Evolutionary conservation across 1,140 invertebrate genomes (phyloP).

Genomic region (Phymorhynchus buccinoides): DNA sequence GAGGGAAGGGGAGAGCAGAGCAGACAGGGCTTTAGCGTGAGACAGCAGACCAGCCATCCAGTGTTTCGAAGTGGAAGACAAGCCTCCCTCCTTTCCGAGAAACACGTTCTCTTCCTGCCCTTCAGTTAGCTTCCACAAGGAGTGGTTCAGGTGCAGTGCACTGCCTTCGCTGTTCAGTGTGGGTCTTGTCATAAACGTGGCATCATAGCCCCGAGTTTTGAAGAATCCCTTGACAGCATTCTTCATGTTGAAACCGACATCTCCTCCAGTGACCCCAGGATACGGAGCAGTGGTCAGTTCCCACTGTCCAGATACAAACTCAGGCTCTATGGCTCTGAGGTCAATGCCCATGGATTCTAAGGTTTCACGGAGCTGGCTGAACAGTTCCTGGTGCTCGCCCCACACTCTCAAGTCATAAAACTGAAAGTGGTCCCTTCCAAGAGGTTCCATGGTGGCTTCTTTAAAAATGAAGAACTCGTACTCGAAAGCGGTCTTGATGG

Average conservation of each 20-base stretch:
- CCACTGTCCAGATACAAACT: conserved; percentile 35
- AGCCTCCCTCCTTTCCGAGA: too few relatives aligned
- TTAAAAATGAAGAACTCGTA: conserved; percentile 38
- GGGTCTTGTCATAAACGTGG: conserved; percentile 54
- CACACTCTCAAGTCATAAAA: conserved; percentile 2
- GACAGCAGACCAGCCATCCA: conserved; percentile 53
- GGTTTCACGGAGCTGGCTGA: not conserved
- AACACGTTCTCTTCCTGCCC: conserved; percentile 21
- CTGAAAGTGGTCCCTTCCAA: not conserved
- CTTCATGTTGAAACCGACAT: conserved; percentile 36
- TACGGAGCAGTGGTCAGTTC: conserved; percentile 37
- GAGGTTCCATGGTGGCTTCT: conserved; percentile 6
- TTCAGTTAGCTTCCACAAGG: conserved; percentile 40
- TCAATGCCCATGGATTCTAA: conserved; percentile 15
- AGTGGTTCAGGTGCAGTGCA: conserved; percentile 50
- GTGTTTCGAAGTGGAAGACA: conserved; percentile 42
- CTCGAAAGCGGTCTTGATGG: conserved; percentile 37
- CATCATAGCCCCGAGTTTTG: conserved; percentile 1
- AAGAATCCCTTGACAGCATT: conserved; percentile 21
- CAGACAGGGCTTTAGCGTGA: conserved; percentile 46
- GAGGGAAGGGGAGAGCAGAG: conserved; percentile 49
- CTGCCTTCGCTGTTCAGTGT: conserved; percentile 21
- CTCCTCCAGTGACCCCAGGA: conserved; percentile 31
- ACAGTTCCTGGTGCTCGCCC: not conserved
- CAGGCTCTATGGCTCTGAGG: conserved; percentile 27